Evolutionary conservation across 2,888 invertebrate genomes (phyloP).

Genomic region (Tenthredo notha): DNA sequence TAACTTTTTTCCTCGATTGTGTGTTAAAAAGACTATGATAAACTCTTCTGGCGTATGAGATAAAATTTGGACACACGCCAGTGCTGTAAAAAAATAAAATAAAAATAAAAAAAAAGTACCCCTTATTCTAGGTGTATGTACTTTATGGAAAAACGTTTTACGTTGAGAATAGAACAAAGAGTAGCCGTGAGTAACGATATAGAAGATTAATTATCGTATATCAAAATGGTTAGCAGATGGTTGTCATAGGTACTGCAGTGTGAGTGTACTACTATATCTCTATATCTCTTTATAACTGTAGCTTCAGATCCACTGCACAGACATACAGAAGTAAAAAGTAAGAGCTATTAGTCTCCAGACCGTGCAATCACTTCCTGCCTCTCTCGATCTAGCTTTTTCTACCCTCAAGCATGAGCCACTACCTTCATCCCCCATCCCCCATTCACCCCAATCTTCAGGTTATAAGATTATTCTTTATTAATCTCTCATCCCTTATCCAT

Average conservation of each 20-base stretch:
- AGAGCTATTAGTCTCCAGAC: constrained; percentile 25
- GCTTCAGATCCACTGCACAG: background rate
- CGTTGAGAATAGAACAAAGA: background rate
- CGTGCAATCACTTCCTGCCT: constrained; percentile 33
- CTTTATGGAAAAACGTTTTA: too few relatives aligned
- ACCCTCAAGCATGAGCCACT: background rate
- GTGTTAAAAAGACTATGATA: too few relatives aligned
- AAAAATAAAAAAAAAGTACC: too few relatives aligned
- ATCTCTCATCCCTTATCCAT: constrained; percentile 8
- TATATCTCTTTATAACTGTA: background rate
- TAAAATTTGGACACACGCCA: too few relatives aligned
- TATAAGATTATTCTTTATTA: constrained; percentile 43
- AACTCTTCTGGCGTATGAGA: too few relatives aligned
- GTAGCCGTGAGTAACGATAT: background rate
- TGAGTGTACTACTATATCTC: too few relatives aligned
- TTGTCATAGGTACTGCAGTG: background rate
- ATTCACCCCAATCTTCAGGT: background rate
- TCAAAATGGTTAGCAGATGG: constrained; percentile 8
- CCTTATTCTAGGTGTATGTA: too few relatives aligned
- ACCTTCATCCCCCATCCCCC: background rate
- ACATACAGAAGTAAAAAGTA: background rate
- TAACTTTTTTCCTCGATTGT: too few relatives aligned
- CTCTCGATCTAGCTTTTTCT: background rate
- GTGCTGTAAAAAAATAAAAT: too few relatives aligned
- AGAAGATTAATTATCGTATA: constrained; percentile 35